Base-by-base conservation (phyloP, 2,888 invertebrate genomes). In the Apamea sordens region DNA sequence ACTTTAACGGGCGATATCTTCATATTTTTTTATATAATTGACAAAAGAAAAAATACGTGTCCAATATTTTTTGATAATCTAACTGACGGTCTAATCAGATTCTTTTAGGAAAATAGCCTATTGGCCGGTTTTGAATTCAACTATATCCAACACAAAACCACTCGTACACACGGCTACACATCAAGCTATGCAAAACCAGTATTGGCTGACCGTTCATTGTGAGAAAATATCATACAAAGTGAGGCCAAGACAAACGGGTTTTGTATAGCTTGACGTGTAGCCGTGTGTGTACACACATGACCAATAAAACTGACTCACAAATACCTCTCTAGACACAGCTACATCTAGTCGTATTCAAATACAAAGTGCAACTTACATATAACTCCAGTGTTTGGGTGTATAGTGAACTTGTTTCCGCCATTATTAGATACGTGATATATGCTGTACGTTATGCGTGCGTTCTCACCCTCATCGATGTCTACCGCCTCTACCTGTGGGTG, bases 401-500 rank as follows among this genome's bases (percentile, higher is more conserved):
- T 98, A 90, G 97, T 97, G 93, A 99, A 99, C 94, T 98, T 99
- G 90, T 98, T 98, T 83, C 98, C 97, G 2, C 99, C 99, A 94
- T 99, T 99, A 95, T 99, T 99, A 83, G 99, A 99, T 15, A 99
- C 98, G 95, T 99, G 99, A 93, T 98, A 98, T 86, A 99, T 98
- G 89, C 98, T 98, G 96, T 98, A 99, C 63, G 97, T 97, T 82
- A 99, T 97, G 76, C 98, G 97, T 36, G 99, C 98, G 94, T 99
- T 99, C 92, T 98, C 98, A 80, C 98, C 99, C 92, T 98, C 98
- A 94, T 99, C 99, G 91, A 98, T 98, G 94, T 99, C 99, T 18
- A 98, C 97, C 0, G 99, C 99, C 91, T 98, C 97, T 83, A 98
- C 97, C 98, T 98, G 92, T 64, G 2, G 13, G 13, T 1, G 0